These are phyloP conservation scores for Physocephala rufipes DNA, from an alignment of 2,888 invertebrate genomes.

Conservation along the genomic window DNA sequence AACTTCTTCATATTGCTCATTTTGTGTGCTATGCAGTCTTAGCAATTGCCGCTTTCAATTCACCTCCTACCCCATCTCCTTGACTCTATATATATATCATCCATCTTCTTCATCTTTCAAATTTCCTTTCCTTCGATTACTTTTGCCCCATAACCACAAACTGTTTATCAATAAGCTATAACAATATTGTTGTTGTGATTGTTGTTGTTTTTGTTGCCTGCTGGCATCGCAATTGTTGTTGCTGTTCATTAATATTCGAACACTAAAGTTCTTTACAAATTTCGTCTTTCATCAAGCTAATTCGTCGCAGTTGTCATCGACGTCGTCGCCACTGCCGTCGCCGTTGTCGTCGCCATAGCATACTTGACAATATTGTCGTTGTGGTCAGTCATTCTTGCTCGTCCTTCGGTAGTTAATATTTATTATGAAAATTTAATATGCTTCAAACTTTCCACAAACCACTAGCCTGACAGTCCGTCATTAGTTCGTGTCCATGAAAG, in stretches of 20 bases:
- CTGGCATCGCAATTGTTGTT: not conserved
- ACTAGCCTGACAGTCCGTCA: too few relatives aligned
- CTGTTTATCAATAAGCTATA: constrained; percentile 10
- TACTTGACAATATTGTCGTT: not conserved
- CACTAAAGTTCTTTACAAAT: too few relatives aligned
- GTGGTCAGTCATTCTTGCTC: not conserved
- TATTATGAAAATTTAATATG: constrained; percentile 24
- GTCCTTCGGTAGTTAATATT: constrained; percentile 22
- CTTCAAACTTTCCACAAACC: not conserved
- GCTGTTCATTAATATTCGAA: too few relatives aligned
- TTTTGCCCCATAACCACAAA: constrained; percentile 11
- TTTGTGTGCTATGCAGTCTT: too few relatives aligned
- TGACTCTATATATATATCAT: too few relatives aligned
- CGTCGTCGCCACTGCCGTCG: not conserved
- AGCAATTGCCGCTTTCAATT: too few relatives aligned
- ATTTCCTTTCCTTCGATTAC: not conserved
- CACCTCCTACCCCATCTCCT: too few relatives aligned
- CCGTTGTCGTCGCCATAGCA: too few relatives aligned
- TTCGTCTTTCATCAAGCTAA: too few relatives aligned
- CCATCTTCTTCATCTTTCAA: not conserved
- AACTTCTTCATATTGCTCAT: too few relatives aligned
- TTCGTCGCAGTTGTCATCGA: too few relatives aligned
- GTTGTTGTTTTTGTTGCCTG: not conserved
- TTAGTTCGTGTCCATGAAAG: not conserved
- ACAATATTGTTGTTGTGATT: not conserved